phyloP scores from a whole-genome alignment of 53 echinoderm and acorn worm species.

The Astropecten irregularis region DNA sequence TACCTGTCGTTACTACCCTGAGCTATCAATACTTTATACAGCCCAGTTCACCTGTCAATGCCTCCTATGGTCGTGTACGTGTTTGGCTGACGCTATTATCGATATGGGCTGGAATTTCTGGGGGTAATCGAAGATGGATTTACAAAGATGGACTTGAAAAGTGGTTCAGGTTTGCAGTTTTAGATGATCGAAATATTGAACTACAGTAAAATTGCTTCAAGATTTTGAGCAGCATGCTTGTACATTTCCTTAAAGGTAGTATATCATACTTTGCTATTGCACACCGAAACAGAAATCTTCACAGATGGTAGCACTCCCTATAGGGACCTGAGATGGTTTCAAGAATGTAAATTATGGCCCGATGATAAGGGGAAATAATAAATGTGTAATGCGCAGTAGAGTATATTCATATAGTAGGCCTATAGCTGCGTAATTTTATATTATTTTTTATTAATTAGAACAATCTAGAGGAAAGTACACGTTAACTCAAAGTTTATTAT shows the following conservation, averaged over 20 bases:
- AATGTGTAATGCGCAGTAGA: too few relatives aligned
- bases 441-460: too few relatives aligned
- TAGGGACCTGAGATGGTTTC: too few relatives aligned
- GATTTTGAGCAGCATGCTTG: too few relatives aligned
- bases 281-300: too few relatives aligned
- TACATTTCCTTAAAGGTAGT: too few relatives aligned
- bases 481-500: background rate
- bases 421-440: too few relatives aligned
- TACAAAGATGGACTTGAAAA: too few relatives aligned
- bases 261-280: too few relatives aligned
- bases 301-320: too few relatives aligned
- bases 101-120: background rate
- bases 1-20: conserved; percentile 28
- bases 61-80: background rate
- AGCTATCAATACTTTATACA: background rate
- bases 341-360: too few relatives aligned
- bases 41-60: background rate
- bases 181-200: background rate
- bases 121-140: conserved; percentile 38
- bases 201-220: background rate
- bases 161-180: conserved; percentile 4
- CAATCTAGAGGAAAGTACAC: background rate
- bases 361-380: background rate
- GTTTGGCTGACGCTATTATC: too few relatives aligned
- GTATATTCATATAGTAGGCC: background rate